Evolutionary conservation across 1,140 invertebrate species (phyloP).

Genomic region (Zophobas morio): DNA sequence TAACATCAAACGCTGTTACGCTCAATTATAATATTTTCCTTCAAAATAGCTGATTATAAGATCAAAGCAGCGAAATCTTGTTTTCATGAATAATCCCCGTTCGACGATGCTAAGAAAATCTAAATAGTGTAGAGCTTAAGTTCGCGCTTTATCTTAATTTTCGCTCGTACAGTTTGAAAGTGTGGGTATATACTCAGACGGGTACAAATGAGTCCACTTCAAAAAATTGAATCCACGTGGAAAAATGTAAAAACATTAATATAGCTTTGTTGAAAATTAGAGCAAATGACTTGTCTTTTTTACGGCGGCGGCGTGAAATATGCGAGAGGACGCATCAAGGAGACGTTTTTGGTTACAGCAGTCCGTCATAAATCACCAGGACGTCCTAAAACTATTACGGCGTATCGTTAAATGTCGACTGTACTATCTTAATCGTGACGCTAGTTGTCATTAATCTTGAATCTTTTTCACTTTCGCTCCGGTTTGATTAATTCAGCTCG

Average conservation of each 20-base stretch:
- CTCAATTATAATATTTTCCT: slow-evolving; percentile 13
- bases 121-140: too few relatives aligned
- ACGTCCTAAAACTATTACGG: slow-evolving; percentile 2
- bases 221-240: not conserved
- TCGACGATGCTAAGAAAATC: not conserved
- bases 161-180: too few relatives aligned
- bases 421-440: slow-evolving; percentile 3
- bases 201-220: not conserved
- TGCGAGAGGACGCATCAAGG: not conserved
- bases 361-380: slow-evolving; percentile 19
- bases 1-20: slow-evolving; percentile 10
- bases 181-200: not conserved
- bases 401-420: slow-evolving; percentile 14
- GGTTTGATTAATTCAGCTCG: slow-evolving; percentile 1
- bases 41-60: slow-evolving; percentile 17
- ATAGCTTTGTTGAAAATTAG: not conserved
- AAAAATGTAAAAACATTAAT: not conserved
- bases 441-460: slow-evolving; percentile 11
- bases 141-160: too few relatives aligned
- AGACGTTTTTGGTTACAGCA: not conserved
- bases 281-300: slow-evolving; percentile 4
- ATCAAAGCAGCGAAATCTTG: slow-evolving; percentile 19
- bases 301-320: not conserved
- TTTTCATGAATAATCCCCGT: not conserved
- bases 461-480: not conserved